Evolutionary conservation across 2,113 vertebrate species (phyloP).

Genomic region (Gopherus flavomarginatus): DNA sequence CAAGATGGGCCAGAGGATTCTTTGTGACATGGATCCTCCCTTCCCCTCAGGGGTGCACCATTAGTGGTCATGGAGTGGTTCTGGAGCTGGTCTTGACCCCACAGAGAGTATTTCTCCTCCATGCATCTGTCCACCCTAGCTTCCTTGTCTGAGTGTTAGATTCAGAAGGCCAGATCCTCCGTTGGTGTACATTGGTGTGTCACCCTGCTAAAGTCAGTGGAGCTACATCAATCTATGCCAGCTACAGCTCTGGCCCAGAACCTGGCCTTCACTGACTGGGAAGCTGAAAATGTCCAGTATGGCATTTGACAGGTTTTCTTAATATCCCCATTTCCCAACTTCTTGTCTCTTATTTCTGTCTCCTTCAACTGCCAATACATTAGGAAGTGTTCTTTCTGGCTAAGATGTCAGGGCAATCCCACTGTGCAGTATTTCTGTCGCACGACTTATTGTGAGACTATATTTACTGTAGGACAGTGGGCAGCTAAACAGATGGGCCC

Average conservation of each 20-base stretch:
- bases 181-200: rapidly evolving
- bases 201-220: not conserved
- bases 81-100: too few species aligned
- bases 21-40: too few species aligned
- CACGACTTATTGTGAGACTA: not conserved
- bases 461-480: not conserved
- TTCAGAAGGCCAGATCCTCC: not conserved
- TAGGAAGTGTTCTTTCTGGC: not conserved
- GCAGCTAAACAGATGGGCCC: not conserved
- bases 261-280: not conserved
- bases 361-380: not conserved
- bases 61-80: too few species aligned
- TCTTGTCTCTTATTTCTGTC: not conserved
- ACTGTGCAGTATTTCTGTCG: not conserved
- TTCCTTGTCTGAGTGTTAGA: too few species aligned
- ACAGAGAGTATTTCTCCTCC: too few species aligned
- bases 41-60: too few species aligned
- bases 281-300: not conserved
- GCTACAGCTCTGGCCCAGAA: not conserved
- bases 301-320: not conserved
- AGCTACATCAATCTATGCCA: not conserved
- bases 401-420: not conserved
- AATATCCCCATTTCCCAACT: not conserved
- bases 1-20: too few species aligned
- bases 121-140: too few species aligned